phyloP scores from a whole-genome alignment of 2,888 invertebrate species.

The Crocallis elinguaria region DNA sequence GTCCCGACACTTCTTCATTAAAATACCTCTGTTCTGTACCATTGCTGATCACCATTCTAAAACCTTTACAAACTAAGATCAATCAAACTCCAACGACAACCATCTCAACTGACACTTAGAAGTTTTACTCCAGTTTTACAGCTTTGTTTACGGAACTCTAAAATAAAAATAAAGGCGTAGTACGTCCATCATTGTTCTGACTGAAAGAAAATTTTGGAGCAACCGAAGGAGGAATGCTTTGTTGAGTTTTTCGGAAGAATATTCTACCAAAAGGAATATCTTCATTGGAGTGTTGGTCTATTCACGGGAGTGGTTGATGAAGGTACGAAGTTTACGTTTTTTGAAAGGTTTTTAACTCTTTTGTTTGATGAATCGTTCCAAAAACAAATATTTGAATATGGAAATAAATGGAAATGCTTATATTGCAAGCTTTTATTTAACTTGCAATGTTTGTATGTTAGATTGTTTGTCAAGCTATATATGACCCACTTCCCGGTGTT shows the following conservation, averaged over 20 bases:
- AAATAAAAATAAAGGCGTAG: conserved; percentile 31
- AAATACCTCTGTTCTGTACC: not conserved
- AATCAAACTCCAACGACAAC: conserved; percentile 10
- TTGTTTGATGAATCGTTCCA: too few species aligned
- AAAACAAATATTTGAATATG: too few species aligned
- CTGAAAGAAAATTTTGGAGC: conserved; percentile 33
- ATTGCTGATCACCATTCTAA: not conserved
- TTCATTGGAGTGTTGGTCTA: conserved; percentile 3
- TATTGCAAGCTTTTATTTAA: too few species aligned
- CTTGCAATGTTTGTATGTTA: too few species aligned
- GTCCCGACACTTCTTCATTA: too few species aligned
- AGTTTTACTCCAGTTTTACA: conserved; percentile 34
- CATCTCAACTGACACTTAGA: conserved; percentile 36
- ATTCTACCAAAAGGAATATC: conserved; percentile 10
- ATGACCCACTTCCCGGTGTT: too few species aligned
- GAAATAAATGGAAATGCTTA: too few species aligned
- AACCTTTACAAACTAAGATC: not conserved
- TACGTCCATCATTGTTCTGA: conserved; percentile 29
- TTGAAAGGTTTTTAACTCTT: not conserved
- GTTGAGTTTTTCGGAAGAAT: conserved; percentile 24
- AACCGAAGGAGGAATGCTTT: conserved; percentile 30
- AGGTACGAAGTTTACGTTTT: not conserved
- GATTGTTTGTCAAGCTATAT: too few species aligned
- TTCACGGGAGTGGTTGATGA: not conserved
- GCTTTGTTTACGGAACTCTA: conserved; percentile 37